Evolutionary conservation across 2,888 invertebrate genomes (phyloP), one percentile per base, ranked within the genome.

Genomic region (Amphipyra tragopoginis): DNA sequence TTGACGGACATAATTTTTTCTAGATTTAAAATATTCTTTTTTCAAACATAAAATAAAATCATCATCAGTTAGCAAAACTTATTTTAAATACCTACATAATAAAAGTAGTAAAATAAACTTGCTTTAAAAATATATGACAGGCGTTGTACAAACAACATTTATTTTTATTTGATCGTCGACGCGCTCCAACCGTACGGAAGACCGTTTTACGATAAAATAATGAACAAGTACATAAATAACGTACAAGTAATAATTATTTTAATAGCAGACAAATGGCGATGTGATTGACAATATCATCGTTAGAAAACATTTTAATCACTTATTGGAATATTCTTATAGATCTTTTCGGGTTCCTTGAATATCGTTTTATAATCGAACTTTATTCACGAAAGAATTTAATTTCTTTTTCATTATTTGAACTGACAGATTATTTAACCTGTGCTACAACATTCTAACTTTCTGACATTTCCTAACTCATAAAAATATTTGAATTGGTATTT

Each of bases 401-500:
- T 1, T 21, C 21, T 21, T 21, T 3, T 21, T 21, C 3, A 21
- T 21, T 21, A 21, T 21, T 21, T 21, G 21, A 21, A 1, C 21
- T 21, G 21, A 21, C 21, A 3, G 21, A 2, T 21, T 21, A 21
- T 21, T 21, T 21, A 3, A 21, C 21, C 21, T 21, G 21, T 21
- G 21, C 21, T 21, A 29, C 29, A 7, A 29, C 29, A 29, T 53
- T 50, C 21, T 33, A 48, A 40, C 42, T n/a, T n/a, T 42, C 13
- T 50, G 29, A 45, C 58, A 13, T 14, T 26, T 71, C 26, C 13
- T 36, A 39, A 47, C 2, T 21, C 6, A 40, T 39, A 55, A 50
- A 53, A 36, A 67, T 53, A 54, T 50, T 67, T 47, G 34, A 57
- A 66, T 72, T 57, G 34, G 8, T 49, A 44, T 58, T 66, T 67